Base-by-base conservation (phyloP, 2,888 invertebrate species). In the Coelopa pilipes region DNA sequence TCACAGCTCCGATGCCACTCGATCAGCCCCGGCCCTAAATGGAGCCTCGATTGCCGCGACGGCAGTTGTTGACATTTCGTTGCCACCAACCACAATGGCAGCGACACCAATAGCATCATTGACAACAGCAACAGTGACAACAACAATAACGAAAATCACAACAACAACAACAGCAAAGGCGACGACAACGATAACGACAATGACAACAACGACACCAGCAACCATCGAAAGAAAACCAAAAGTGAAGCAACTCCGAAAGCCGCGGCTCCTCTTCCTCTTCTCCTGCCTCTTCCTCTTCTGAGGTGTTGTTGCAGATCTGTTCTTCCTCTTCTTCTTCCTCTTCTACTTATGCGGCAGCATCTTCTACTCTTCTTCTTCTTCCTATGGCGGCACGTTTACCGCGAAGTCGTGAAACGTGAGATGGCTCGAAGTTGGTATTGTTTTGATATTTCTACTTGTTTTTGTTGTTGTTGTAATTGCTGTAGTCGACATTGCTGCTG, bases 171-270 rank as follows among this genome's bases (percentile, higher is more conserved):
- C 47, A 17, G 55, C 9, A 53, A 67, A 55, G 46, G 45, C 11
- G 12, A 15, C 46, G 10, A 13, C 45, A 74, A 57, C 45, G 19
- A 53, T 34, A 47, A 19, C 21, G 72, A 50, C 59, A 71, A 72
- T 45, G 34, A 34, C 70, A 73, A 72, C 68, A 72, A 60, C 70
- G 59, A 75, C 55, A 72, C 59, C 68, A 65, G 10, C 21, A 17
- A 34, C 10, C 17, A 53, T 11, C 2, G 11, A 1, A 57, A n/a
- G 21, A 57, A 57, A 11, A 60, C 17, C 11, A 60, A 60, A 60
- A 13, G 21, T 60, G 21, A 24, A 7, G 13, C 34, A 24, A 24
- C 24, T 24, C 13, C 12, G 0, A 60, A 60, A 60, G 60, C 13
- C 24, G 60, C 24, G 9, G 21, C 17, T 19, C 13, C 10, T 13